Percentiles rank a stretch among this genome's conserved stretches.
These are phyloP conservation scores for Petrolisthes manimaculis DNA, from an alignment of 2,888 invertebrate species.

Conservation along the genomic window DNA sequence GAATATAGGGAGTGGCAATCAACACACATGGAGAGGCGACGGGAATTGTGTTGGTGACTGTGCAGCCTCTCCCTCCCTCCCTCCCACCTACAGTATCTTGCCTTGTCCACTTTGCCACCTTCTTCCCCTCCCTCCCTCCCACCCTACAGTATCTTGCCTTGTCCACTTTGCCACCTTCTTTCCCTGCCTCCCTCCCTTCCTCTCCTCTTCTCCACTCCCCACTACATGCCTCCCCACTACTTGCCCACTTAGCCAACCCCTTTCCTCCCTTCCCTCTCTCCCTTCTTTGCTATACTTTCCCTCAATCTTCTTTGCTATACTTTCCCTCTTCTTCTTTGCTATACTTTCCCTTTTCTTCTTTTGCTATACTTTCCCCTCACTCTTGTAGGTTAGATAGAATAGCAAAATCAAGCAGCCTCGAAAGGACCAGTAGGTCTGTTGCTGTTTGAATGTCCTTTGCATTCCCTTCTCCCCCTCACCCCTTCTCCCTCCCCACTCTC, in stretches of 20 bases:
- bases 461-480: no score
- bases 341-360: background rate
- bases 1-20: no score
- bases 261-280: background rate
- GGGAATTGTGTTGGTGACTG: no score
- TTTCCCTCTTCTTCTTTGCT: background rate
- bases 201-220: background rate
- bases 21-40: no score
- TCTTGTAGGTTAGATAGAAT: no score
- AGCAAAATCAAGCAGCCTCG: no score
- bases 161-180: no score
- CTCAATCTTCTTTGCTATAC: background rate
- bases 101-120: background rate
- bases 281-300: background rate
- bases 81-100: background rate
- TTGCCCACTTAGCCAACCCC: background rate
- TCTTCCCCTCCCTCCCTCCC: background rate
- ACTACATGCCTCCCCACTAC: background rate
- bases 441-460: no score
- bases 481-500: no score
- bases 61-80: no score
- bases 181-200: background rate
- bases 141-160: no score
- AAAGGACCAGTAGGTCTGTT: no score
- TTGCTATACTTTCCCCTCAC: background rate